These are phyloP conservation scores for Serilophus lunatus DNA, from an alignment of 2,113 vertebrate species.

Conservation along the genomic window DNA sequence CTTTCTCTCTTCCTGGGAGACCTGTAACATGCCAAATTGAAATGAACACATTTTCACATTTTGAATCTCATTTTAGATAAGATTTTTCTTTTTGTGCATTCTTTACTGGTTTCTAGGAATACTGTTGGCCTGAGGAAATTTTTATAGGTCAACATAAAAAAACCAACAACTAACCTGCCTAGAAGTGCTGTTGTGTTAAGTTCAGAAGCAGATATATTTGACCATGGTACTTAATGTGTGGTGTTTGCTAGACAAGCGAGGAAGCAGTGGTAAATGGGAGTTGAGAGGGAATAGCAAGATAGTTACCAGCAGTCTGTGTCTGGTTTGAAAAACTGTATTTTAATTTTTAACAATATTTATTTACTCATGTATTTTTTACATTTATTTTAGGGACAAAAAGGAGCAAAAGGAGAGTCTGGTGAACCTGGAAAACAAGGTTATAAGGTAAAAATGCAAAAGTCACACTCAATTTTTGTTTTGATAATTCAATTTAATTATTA, in stretches of 20 bases:
- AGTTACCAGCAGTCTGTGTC: neutral
- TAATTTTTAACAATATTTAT: neutral
- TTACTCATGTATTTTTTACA: neutral
- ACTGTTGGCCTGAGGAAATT: neutral
- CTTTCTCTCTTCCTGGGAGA: neutral
- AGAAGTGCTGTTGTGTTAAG: neutral
- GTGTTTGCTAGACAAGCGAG: neutral
- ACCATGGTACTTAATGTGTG: neutral
- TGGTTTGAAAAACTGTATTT: neutral
- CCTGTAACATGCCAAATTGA: neutral
- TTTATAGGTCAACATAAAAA: neutral
- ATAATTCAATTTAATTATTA: neutral
- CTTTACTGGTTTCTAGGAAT: neutral
- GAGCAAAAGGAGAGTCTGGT: conserved; percentile 89
- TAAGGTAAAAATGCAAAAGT: conserved; percentile 80
- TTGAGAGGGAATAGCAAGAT: neutral
- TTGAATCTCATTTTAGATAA: neutral
- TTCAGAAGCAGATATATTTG: neutral
- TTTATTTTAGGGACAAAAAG: conserved; percentile 90
- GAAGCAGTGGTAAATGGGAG: neutral
- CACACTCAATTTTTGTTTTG: neutral
- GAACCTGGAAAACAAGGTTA: conserved; percentile 98
- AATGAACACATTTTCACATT: neutral
- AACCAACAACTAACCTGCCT: neutral
- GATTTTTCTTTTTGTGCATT: neutral